Conservation (phyloP, 2,888 invertebrate genomes). For the Agrotis segetum region DNA sequence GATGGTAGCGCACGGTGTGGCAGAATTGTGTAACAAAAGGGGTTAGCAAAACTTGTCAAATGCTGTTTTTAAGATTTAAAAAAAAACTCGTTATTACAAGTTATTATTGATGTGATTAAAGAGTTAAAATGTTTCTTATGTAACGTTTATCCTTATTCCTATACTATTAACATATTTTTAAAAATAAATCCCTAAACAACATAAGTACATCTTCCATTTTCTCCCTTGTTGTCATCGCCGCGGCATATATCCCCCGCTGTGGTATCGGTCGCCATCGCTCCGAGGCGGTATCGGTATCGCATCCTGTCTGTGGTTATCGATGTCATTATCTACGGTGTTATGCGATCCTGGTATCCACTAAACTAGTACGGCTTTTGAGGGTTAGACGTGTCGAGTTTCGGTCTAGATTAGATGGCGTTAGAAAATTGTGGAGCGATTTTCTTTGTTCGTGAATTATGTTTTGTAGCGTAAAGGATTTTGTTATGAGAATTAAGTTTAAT, state of each 20-base stretch:
- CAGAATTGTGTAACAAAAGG: too few species aligned
- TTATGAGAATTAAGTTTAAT: too few species aligned
- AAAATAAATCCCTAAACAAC: background rate
- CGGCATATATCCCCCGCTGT: conserved; percentile 11
- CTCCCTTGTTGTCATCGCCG: background rate
- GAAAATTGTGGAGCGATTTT: conserved; percentile 4
- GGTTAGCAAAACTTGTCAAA: too few species aligned
- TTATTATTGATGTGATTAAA: too few species aligned
- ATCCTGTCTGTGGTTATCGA: conserved; percentile 49
- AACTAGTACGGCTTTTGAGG: conserved; percentile 11
- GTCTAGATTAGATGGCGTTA: conserved; percentile 17
- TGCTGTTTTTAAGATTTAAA: too few species aligned
- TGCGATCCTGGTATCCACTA: conserved; percentile 34
- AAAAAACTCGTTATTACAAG: too few species aligned
- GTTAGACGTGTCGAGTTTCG: conserved; percentile 14
- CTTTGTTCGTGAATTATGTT: background rate
- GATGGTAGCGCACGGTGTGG: too few species aligned
- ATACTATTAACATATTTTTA: background rate
- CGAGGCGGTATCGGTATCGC: conserved; percentile 39
- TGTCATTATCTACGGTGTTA: conserved; percentile 42
- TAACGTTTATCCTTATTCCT: too few species aligned
- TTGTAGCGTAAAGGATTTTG: background rate
- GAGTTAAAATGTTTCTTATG: too few species aligned
- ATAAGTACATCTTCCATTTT: background rate
- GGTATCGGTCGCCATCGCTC: conserved; percentile 30